These are phyloP conservation scores for Cataglyphis cursor DNA, from an alignment of 2,888 invertebrate species.

Conservation along the genomic window DNA sequence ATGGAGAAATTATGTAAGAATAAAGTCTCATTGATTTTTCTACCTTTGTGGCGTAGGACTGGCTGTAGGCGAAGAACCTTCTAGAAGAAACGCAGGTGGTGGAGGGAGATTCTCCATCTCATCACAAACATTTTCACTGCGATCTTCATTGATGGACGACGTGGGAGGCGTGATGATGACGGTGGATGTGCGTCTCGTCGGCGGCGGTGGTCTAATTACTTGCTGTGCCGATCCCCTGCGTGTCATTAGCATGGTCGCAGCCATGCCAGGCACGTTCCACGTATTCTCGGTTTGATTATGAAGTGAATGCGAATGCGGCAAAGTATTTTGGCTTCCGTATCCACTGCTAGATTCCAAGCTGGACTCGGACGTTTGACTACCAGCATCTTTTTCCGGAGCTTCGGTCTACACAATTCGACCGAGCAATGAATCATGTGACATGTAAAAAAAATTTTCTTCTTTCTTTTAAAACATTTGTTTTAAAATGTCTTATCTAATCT, in stretches of 20 bases:
- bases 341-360: slow-evolving; percentile 93
- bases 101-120: slow-evolving; percentile 90
- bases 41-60: slow-evolving; percentile 84
- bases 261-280: slow-evolving; percentile 79
- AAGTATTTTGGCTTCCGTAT: slow-evolving; percentile 92
- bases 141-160: slow-evolving; percentile 72
- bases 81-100: slow-evolving; percentile 93
- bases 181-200: slow-evolving; percentile 93
- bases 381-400: slow-evolving; percentile 83
- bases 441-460: background rate
- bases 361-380: slow-evolving; percentile 89
- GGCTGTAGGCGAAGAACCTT: slow-evolving; percentile 86
- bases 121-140: slow-evolving; percentile 73
- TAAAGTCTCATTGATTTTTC: background rate
- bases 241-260: slow-evolving; percentile 84
- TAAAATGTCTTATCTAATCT: background rate
- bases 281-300: slow-evolving; percentile 81
- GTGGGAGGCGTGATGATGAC: slow-evolving; percentile 85
- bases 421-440: background rate
- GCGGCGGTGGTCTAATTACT: slow-evolving; percentile 92
- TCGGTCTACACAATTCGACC: slow-evolving; percentile 79
- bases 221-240: slow-evolving; percentile 89
- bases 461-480: slow-evolving; percentile 10
- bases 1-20: background rate
- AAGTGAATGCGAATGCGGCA: slow-evolving; percentile 87